A percentile compares a stretch with the other conserved stretches of the same genome.
Conservation (phyloP, 2,797 vertebrate species). For the Garrulus glandarius region DNA sequence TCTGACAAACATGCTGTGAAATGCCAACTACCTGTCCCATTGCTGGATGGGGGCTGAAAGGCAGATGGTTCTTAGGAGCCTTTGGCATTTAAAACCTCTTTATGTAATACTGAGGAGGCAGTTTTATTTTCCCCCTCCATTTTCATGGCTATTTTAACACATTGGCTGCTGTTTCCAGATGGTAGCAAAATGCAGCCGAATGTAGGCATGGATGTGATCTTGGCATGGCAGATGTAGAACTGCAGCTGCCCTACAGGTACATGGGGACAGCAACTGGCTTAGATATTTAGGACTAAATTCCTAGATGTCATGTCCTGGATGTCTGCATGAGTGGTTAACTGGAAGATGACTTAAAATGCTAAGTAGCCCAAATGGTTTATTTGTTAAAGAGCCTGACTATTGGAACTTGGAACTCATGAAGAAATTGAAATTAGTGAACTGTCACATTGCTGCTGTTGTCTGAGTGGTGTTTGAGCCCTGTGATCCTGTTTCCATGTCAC, state of each 20-base stretch:
- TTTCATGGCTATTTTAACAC: not conserved
- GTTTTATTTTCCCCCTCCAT: accelerated
- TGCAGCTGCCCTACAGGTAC: not conserved
- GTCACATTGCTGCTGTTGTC: not conserved
- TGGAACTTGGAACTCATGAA: not conserved
- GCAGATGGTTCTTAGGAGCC: not conserved
- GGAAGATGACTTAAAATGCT: not conserved
- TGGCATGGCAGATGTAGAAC: not conserved
- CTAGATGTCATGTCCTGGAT: not conserved
- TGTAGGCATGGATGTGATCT: not conserved
- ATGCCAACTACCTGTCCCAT: not conserved
- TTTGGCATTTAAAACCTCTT: not conserved
- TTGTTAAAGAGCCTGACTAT: not conserved
- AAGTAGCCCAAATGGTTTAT: not conserved
- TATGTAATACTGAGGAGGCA: not conserved
- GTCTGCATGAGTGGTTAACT: not conserved
- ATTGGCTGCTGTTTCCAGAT: not conserved
- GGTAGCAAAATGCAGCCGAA: not conserved
- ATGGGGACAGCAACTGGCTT: not conserved
- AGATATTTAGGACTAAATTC: not conserved
- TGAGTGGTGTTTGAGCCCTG: not conserved
- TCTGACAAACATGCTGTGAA: not conserved
- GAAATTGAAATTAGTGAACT: not conserved
- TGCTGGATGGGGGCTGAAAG: not conserved
- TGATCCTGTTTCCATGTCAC: accelerated